Conservation (phyloP, 2,888 invertebrate species). For the Cephus pygmeus region DNA sequence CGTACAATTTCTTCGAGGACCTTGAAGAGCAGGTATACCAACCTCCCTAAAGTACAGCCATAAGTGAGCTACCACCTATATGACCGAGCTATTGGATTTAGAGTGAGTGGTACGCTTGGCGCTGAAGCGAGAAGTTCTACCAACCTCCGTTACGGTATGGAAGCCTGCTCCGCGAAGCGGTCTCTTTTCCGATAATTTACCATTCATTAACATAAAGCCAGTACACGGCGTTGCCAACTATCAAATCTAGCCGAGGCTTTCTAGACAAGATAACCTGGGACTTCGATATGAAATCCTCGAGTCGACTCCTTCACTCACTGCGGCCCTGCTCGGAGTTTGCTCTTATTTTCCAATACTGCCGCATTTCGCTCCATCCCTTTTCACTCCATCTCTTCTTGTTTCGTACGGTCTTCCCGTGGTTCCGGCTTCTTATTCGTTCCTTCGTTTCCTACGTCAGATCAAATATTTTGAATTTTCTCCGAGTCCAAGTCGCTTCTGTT, state of each 20-base stretch:
- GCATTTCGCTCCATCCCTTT: slow-evolving; percentile 6
- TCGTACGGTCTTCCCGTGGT: neutral
- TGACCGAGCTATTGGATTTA: slow-evolving; percentile 1
- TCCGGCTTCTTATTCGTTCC: neutral
- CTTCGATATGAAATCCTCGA: neutral
- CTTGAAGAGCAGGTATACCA: neutral
- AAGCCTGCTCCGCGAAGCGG: slow-evolving; percentile 50
- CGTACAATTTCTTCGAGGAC: neutral
- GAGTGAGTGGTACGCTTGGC: slow-evolving; percentile 2
- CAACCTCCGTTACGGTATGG: slow-evolving; percentile 49
- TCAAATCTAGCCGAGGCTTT: neutral
- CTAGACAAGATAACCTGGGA: neutral
- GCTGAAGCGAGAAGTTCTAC: slow-evolving; percentile 33
- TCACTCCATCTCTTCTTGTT: slow-evolving; percentile 1
- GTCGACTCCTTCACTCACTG: slow-evolving; percentile 24
- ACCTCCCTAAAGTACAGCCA: neutral
- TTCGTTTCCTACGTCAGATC: neutral
- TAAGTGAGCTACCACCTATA: neutral
- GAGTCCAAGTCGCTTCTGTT: too few species aligned
- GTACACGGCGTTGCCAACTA: neutral
- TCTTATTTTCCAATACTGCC: slow-evolving; percentile 37
- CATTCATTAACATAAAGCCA: slow-evolving; percentile 54
- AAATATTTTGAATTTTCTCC: neutral
- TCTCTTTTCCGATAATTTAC: slow-evolving; percentile 62
- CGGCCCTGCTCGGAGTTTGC: slow-evolving; percentile 40